Conservation (phyloP, 2,888 invertebrate genomes). For the Linnaemya tessellans region DNA sequence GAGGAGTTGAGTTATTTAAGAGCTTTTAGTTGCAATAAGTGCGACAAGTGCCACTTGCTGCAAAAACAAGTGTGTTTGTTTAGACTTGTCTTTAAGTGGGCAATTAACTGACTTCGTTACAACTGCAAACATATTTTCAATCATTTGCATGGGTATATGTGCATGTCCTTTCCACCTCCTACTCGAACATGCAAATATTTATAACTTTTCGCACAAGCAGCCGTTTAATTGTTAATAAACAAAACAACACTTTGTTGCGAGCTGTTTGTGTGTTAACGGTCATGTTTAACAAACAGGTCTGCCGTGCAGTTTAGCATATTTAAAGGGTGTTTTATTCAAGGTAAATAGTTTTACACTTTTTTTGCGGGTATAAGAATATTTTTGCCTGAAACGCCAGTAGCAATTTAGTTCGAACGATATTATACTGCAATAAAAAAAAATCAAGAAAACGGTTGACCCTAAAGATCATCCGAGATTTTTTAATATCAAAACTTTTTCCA, state of each 20-base stretch:
- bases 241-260: constrained; percentile 65
- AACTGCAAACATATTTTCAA: constrained; percentile 14
- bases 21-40: constrained; percentile 46
- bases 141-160: neutral
- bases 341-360: too few species aligned
- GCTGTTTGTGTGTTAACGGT: constrained; percentile 67
- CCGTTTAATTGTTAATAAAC: constrained; percentile 64
- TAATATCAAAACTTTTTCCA: too few species aligned
- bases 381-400: too few species aligned
- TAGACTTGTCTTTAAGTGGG: constrained; percentile 74
- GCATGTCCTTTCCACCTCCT: constrained; percentile 5
- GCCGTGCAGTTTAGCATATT: neutral
- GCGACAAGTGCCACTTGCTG: constrained; percentile 54
- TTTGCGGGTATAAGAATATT: too few species aligned
- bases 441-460: too few species aligned
- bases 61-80: constrained; percentile 46
- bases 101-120: constrained; percentile 70
- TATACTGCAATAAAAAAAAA: too few species aligned
- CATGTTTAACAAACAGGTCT: constrained; percentile 64
- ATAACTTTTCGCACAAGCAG: constrained; percentile 17
- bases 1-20: constrained; percentile 65
- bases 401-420: too few species aligned
- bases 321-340: neutral
- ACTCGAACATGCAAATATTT: constrained; percentile 26
- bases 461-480: too few species aligned